These are phyloP conservation scores for Gonatopus flavifemur DNA, from an alignment of 1,140 invertebrate genomes.

Conservation along the genomic window DNA sequence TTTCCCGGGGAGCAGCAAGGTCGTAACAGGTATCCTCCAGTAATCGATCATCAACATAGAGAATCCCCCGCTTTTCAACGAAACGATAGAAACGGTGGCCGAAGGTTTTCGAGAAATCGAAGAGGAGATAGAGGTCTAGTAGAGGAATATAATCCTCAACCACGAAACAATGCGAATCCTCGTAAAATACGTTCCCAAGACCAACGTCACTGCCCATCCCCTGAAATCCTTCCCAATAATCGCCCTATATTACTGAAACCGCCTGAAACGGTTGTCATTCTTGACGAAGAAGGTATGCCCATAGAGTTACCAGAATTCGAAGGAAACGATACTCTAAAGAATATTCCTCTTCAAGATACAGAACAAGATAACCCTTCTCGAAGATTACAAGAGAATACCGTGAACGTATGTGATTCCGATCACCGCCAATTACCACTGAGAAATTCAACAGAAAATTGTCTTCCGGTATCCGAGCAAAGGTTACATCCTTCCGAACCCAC, in stretches of 20 bases:
- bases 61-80: slow-evolving; percentile 38
- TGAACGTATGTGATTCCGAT: slow-evolving; percentile 5
- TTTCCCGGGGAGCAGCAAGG: slow-evolving; percentile 33
- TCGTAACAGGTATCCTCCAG: slow-evolving; percentile 35
- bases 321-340: not conserved
- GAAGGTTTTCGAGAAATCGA: slow-evolving; percentile 35
- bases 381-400: slow-evolving; percentile 1
- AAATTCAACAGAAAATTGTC: no score
- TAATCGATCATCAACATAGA: slow-evolving; percentile 37
- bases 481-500: no score
- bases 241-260: slow-evolving; percentile 21
- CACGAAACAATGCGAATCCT: slow-evolving; percentile 29
- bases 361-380: slow-evolving; percentile 11
- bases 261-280: slow-evolving; percentile 35
- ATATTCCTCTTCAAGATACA: not conserved
- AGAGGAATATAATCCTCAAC: slow-evolving; percentile 39
- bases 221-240: slow-evolving; percentile 23
- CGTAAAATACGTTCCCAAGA: slow-evolving; percentile 31
- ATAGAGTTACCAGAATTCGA: slow-evolving; percentile 30
- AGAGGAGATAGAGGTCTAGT: slow-evolving; percentile 39
- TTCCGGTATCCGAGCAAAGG: no score
- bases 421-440: slow-evolving; percentile 2
- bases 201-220: slow-evolving; percentile 21
- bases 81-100: slow-evolving; percentile 37
- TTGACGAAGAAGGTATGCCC: slow-evolving; percentile 39